Evolutionary conservation across 2,888 invertebrate species (phyloP), one percentile per base, ranked within the genome.

Genomic region (Protophormia terraenovae): DNA sequence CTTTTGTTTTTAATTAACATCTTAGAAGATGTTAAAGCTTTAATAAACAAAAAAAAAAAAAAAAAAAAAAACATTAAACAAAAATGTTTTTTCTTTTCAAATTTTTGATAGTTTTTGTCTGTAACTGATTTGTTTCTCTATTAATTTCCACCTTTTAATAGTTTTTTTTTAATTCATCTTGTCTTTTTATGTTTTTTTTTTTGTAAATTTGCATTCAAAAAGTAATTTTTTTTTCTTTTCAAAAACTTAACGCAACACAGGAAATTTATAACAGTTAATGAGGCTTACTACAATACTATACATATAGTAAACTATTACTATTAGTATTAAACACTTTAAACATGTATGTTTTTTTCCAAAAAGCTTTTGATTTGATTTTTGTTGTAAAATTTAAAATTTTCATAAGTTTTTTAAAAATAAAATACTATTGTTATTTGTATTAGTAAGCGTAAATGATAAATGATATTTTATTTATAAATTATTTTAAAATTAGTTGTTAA

Each of bases 251-350:
- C 58, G 82, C 75, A 85, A 85, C 24, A 82, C 85, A 85, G 85
- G 85, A 85, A 85, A 85, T 79, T 82, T 85, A 85, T 66, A 82
- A 79, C 78, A 82, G 78, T 85, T 85, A 85, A 85, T 85, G 85
- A 79, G 85, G 85, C 85, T 75, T 85, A 60, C 79, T 27, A 71
- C 22, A 38, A 5, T 41, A 41, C 41, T 41, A 5, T 16, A 47
- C 16, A 22, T 12, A 22, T 12, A 3, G 14, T 22, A 19, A 1
- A 41, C 50, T 27, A 38, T 8, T 22, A 22, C n/a, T 35, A 53
- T 27, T 22, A 29, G 14, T 27, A 24, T 22, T 62, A 45, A 58
- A 58, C 67, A 58, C 12, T 58, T 45, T 6, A 45, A 64, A 29
- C 32, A 60, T 55, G 41, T 60, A n/a, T n/a, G n/a, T 64, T 16